Percentiles rank a stretch among this genome's conserved stretches.
phyloP scores from a whole-genome alignment of 2,888 invertebrate species.

The Lamproptera curius region DNA sequence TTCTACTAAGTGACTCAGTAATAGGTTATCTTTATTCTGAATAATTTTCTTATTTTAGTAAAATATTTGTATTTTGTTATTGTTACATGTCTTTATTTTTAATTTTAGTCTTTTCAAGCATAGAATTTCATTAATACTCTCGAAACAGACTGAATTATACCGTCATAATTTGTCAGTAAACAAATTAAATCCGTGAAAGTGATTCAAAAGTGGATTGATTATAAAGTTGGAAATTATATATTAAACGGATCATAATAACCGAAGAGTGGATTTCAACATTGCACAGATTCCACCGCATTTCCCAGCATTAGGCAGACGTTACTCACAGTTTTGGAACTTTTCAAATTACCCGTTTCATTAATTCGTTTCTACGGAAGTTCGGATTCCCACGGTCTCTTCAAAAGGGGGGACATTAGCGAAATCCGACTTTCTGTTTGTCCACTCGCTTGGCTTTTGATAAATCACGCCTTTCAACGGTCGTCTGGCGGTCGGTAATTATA shows the following conservation, averaged over 20 bases:
- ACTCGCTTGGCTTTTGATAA: constrained; percentile 44
- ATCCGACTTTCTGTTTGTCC: constrained; percentile 28
- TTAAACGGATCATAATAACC: neutral
- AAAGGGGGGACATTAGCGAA: constrained; percentile 50
- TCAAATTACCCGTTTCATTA: constrained; percentile 34
- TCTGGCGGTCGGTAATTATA: constrained; percentile 56
- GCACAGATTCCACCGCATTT: neutral
- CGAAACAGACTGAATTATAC: no score
- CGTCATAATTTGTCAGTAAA: no score
- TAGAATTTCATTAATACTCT: no score
- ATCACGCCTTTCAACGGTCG: constrained; percentile 61
- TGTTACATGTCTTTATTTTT: no score
- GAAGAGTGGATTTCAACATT: neutral
- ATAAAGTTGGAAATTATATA: no score
- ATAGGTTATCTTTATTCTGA: no score
- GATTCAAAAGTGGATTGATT: no score
- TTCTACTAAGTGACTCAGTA: no score
- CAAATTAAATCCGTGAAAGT: no score
- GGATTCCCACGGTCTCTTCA: constrained; percentile 46
- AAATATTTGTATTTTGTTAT: no score
- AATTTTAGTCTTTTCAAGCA: no score
- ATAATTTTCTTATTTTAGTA: no score
- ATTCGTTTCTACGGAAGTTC: constrained; percentile 27
- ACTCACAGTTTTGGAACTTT: constrained; percentile 22
- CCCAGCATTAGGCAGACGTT: constrained; percentile 11